Evolutionary conservation across 2,797 vertebrate species (phyloP).

Genomic region (Ispidina lecontei): DNA sequence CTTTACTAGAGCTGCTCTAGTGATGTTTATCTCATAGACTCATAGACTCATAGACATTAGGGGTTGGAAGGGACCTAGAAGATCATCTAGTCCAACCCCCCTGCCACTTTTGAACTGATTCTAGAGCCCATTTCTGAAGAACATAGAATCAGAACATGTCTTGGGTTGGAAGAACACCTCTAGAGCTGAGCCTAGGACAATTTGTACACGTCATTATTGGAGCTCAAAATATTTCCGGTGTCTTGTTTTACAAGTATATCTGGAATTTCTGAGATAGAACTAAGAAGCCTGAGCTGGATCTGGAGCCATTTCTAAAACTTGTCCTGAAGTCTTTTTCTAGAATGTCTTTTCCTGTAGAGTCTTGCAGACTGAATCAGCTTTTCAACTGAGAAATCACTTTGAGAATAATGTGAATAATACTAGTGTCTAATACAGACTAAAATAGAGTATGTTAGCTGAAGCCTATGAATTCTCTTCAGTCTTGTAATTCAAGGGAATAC

Average conservation of each 20-base stretch:
- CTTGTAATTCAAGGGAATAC: neutral
- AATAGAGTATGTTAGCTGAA: neutral
- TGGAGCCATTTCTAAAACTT: neutral
- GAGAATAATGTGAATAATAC: neutral
- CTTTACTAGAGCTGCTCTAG: neutral
- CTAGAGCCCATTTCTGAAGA: neutral
- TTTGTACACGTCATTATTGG: neutral
- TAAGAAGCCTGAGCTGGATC: neutral
- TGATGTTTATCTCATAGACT: neutral
- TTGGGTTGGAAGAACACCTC: neutral
- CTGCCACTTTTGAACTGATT: neutral
- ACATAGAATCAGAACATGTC: too few relatives aligned
- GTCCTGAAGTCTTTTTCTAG: neutral
- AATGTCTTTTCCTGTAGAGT: neutral
- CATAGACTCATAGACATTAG: too few relatives aligned
- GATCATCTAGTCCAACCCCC: too few relatives aligned
- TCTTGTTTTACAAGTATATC: neutral
- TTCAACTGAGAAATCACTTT: neutral
- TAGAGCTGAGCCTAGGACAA: neutral
- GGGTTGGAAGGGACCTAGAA: too few relatives aligned
- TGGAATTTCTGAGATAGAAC: neutral
- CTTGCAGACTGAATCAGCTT: neutral
- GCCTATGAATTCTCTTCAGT: conserved; percentile 9
- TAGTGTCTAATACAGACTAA: neutral
- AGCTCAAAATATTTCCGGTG: neutral